Evolutionary conservation across 2,113 vertebrate species (phyloP), one percentile per base, ranked within the genome.

Genomic region (Empidonax traillii): DNA sequence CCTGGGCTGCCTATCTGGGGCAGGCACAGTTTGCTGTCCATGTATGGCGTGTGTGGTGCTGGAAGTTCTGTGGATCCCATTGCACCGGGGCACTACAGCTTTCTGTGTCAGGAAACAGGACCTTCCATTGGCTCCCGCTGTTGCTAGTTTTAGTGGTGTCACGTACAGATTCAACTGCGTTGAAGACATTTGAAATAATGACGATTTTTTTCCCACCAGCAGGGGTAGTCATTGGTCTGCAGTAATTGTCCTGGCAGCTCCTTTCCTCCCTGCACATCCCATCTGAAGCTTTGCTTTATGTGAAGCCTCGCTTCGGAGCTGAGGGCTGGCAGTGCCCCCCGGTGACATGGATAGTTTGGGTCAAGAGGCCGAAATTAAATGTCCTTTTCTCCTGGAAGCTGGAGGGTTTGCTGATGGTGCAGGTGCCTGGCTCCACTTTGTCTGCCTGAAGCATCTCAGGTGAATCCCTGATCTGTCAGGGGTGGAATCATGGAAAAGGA

Each of bases 191-290:
- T 83, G 33, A 55, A 71, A 18, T 52, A n/a, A 74, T 14, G 77
- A 20, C 53, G 52, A 75, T 85, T 80, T 85, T 87, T 76, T 89
- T 94, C 58, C 72, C 49, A 47, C 96, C 96, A 97, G 94, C 95
- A 97, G 96, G 89, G 96, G 96, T 96, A 97, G 96, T 74, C 86
- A 87, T 94, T 89, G 93, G 83, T 94, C 96, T 80, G 94, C 85
- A 85, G 12, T 74, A 89, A 63, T 76, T 85, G 72, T 92, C 71
- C 69, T 58, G 68, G 85, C 65, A 8, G 84, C 22, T 78, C 30
- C 35, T 74, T 63, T 56, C 33, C 53, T 78, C 46, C 8, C 43
- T 2, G 10, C 3, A 10, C 56, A 8, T 51, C 72, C 30, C 68
- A 11, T 77, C 35, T 6, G 55, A 76, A 69, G 41, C 28, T 75